Percentiles rank a stretch among this genome's conserved stretches.
phyloP scores from a whole-genome alignment of 2,888 invertebrate genomes.

The Sylvicola cinctus region DNA sequence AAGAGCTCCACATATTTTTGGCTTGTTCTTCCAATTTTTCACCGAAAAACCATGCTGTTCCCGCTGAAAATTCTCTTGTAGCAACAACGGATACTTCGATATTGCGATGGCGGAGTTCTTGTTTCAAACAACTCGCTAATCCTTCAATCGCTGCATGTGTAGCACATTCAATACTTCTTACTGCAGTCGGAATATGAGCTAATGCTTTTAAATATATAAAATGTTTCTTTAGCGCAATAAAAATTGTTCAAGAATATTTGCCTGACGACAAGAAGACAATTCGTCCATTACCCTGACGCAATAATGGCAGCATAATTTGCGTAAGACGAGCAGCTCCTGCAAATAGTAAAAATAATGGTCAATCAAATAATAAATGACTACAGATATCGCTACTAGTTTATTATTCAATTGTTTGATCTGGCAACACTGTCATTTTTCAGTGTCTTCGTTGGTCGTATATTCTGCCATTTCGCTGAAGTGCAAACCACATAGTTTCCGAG shows the following conservation, averaged over 20 bases:
- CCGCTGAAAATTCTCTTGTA: slow-evolving; percentile 66
- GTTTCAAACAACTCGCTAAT: slow-evolving; percentile 55
- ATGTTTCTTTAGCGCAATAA: too few species aligned
- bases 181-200: slow-evolving; percentile 59
- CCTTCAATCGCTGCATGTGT: slow-evolving; percentile 60
- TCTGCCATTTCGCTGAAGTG: too few species aligned
- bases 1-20: slow-evolving; percentile 60
- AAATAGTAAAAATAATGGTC: slow-evolving; percentile 5
- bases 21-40: slow-evolving; percentile 45
- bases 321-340: slow-evolving; percentile 45
- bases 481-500: too few species aligned
- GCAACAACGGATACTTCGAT: slow-evolving; percentile 71
- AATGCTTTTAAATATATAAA: slow-evolving; percentile 26
- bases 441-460: too few species aligned
- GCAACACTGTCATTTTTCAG: too few species aligned
- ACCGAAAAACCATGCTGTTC: slow-evolving; percentile 56
- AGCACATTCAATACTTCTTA: slow-evolving; percentile 63
- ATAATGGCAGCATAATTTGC: slow-evolving; percentile 62
- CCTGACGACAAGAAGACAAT: slow-evolving; percentile 64
- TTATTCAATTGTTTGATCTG: slow-evolving; percentile 5
- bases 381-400: slow-evolving; percentile 5
- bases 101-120: slow-evolving; percentile 58
- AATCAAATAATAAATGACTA: background rate
- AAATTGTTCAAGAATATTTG: slow-evolving; percentile 7
- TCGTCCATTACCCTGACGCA: slow-evolving; percentile 58